Evolutionary conservation across 2,797 vertebrate genomes (phyloP).

Genomic region (Merluccius polli): DNA sequence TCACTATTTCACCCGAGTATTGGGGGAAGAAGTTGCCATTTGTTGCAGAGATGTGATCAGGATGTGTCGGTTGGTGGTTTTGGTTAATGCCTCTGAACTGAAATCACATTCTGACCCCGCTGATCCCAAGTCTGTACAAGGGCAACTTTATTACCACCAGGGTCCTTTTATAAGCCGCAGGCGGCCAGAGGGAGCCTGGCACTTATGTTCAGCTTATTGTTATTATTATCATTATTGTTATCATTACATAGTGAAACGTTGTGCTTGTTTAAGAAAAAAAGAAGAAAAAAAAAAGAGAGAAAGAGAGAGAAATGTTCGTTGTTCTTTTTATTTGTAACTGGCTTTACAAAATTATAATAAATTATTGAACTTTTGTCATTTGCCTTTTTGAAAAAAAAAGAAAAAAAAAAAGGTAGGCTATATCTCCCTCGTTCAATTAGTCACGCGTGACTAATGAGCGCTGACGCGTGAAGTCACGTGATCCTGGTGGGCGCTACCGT

Average conservation of each 20-base stretch:
- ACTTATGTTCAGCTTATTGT: conserved; percentile 65
- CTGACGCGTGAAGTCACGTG: not conserved
- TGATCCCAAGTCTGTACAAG: conserved; percentile 47
- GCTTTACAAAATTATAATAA: conserved; percentile 93
- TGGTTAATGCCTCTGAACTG: not conserved
- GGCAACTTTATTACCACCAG: conserved; percentile 60
- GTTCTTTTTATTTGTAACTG: conserved; percentile 85
- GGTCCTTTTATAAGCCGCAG: conserved; percentile 85
- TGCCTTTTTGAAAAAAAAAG: conserved; percentile 15
- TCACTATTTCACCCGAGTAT: conserved; percentile 64
- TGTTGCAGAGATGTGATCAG: conserved; percentile 45
- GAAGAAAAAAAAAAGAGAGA: conserved; percentile 36
- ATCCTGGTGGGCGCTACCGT: not conserved
- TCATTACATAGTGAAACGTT: conserved; percentile 56
- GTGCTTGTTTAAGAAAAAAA: conserved; percentile 66
- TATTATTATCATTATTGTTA: conserved; percentile 49
- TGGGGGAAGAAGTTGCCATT: conserved; percentile 42
- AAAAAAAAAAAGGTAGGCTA: too few species aligned
- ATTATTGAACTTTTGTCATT: conserved; percentile 80
- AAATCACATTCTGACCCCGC: conserved; percentile 12
- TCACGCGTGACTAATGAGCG: not conserved
- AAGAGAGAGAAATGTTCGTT: conserved; percentile 62
- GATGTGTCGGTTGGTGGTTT: too few species aligned
- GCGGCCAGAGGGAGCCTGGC: conserved; percentile 82
- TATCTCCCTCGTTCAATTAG: not conserved